Base-by-base conservation (phyloP, 2,888 invertebrate genomes). In the Eremobia ochroleuca region DNA sequence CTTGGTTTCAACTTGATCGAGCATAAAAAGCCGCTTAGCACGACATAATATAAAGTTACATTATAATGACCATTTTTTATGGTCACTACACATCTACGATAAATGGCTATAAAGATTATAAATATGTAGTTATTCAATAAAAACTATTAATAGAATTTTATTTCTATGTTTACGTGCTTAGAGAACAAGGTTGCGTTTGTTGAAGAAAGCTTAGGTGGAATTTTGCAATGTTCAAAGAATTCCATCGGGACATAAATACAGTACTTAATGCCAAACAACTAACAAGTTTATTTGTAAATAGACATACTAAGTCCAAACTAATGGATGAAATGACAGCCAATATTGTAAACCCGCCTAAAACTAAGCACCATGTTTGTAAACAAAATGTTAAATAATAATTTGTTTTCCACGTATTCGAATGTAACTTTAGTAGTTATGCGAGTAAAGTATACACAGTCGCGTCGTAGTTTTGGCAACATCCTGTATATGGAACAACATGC, bases 391-490 rank as follows among this genome's bases (percentile, higher is more conserved):
- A 92, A 91, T 92, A 90, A 89, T 90, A 87, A 89, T 88, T 88
- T 87, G 89, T 91, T 92, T 93, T 92, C 92, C 87, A 85, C 86
- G 93, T 92, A 93, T 85, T 84, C 86, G 67, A 83, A 86, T 91
- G 93, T 91, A 92, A 93, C 87, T 90, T 88, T 91, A 91, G 90
- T 87, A 87, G 91, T 87, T 90, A 89, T 85, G 90, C 78, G 89
- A 91, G 92, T 88, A 90, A 92, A 94, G 91, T 91, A 92, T 91
- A 92, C 88, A 92, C 91, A 89, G 83, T 84, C 87, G 85, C 79
- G 74, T 81, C 87, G 88, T 85, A 94, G 94, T 96, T 96, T 96
- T 94, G 95, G 96, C 94, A 96, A 97, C 97, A 96, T 97, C 96
- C 96, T 95, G 95, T 92, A 85, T 61, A 87, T 86, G 85, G 91